Percentiles rank a stretch among this genome's conserved stretches.
phyloP scores from a whole-genome alignment of 2,888 invertebrate genomes.

The Drosophila kambysellisi region DNA sequence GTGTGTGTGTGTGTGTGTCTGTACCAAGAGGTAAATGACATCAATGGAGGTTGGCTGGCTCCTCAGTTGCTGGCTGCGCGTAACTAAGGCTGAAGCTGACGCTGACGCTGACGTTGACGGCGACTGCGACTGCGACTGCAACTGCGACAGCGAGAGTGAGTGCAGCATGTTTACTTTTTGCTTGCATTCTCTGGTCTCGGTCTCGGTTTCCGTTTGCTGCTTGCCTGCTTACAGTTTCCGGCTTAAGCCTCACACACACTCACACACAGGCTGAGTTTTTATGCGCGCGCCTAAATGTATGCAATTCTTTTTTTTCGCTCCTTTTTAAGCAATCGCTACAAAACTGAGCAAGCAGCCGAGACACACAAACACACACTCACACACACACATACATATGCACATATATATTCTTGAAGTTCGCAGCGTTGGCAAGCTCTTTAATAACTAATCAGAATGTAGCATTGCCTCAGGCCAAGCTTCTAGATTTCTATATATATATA shows the following conservation, averaged over 20 bases:
- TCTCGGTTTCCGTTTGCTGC: conserved; percentile 74
- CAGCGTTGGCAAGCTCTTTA: conserved; percentile 59
- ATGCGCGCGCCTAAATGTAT: conserved; percentile 72
- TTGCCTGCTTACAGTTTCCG: conserved; percentile 80
- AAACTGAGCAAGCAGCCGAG: background rate
- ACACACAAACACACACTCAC: conserved; percentile 1
- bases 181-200: conserved; percentile 63
- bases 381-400: conserved; percentile 1
- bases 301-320: conserved; percentile 49
- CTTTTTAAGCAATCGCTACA: conserved; percentile 25
- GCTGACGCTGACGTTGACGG: conserved; percentile 12
- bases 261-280: conserved; percentile 34
- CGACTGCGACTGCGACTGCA: conserved; percentile 12
- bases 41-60: conserved; percentile 76
- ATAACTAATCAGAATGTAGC: conserved; percentile 65
- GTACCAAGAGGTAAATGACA: conserved; percentile 75
- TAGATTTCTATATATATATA: background rate
- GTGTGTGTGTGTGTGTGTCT: conserved; percentile 43
- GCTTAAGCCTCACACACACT: conserved; percentile 55
- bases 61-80: conserved; percentile 33
- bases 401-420: conserved; percentile 13
- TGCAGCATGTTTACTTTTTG: conserved; percentile 56
- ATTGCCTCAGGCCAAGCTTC: conserved; percentile 24
- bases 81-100: conserved; percentile 17
- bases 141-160: conserved; percentile 15